Percentiles rank a stretch among this genome's conserved stretches.
Conservation (phyloP, 2,113 vertebrate species). For the Enhydra lutris region DNA sequence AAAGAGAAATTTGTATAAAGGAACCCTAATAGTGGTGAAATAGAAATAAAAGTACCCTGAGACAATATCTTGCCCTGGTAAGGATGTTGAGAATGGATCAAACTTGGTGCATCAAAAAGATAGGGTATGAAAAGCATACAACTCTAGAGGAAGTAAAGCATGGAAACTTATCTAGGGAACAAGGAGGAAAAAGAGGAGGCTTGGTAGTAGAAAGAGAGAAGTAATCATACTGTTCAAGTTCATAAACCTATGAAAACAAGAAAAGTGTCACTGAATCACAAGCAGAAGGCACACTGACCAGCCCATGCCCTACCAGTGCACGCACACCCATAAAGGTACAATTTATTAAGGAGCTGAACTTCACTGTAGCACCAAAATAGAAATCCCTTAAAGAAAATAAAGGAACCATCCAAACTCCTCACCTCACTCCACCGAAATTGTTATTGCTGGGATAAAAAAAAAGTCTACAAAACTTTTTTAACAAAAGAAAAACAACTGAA, state of each 20-base stretch:
- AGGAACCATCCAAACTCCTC: background rate
- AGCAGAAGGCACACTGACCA: background rate
- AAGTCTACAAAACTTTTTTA: background rate
- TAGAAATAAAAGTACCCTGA: background rate
- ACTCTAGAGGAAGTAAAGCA: background rate
- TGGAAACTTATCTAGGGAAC: background rate
- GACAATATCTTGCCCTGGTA: background rate
- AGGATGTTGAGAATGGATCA: background rate
- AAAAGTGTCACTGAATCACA: background rate
- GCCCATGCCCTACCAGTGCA: too few relatives aligned
- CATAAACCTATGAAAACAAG: background rate
- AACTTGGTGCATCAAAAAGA: background rate
- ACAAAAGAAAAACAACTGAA: background rate
- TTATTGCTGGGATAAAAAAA: background rate
- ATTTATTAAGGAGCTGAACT: background rate
- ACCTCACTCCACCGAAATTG: rapidly evolving
- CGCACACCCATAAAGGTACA: background rate
- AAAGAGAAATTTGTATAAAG: background rate
- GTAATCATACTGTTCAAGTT: background rate
- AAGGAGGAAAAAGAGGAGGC: background rate
- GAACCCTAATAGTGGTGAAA: background rate
- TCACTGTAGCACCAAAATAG: background rate
- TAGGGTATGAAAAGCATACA: background rate
- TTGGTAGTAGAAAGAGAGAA: background rate
- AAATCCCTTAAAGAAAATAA: background rate